These are phyloP conservation scores for Drosophila sordidula DNA, from an alignment of 2,888 invertebrate genomes.

Conservation along the genomic window DNA sequence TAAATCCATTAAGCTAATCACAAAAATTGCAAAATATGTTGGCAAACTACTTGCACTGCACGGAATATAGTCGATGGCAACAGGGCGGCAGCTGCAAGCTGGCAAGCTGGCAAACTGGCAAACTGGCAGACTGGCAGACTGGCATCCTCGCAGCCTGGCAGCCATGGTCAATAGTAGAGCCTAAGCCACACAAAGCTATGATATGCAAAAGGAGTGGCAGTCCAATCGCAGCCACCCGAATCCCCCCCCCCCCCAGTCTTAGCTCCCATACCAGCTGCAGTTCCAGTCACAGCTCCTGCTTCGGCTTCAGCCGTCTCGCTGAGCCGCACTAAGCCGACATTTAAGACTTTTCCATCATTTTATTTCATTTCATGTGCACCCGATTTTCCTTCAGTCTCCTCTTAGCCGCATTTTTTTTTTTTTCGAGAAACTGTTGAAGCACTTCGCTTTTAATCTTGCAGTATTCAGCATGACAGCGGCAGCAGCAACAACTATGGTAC, in stretches of 20 bases:
- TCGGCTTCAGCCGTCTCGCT: conserved; percentile 36
- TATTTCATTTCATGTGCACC: conserved; percentile 65
- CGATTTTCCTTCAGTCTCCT: conserved; percentile 30
- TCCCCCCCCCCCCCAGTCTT: no score
- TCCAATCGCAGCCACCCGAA: conserved; percentile 10
- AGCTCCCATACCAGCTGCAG: background rate
- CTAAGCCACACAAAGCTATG: conserved; percentile 40
- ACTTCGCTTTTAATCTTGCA: conserved; percentile 66
- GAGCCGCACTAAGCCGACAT: conserved; percentile 64
- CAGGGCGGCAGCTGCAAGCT: conserved; percentile 3
- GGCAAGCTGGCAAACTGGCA: conserved; percentile 5
- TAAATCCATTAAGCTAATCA: conserved; percentile 71
- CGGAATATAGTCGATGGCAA: conserved; percentile 6
- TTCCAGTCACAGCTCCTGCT: conserved; percentile 10
- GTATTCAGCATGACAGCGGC: conserved; percentile 60
- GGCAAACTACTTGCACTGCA: conserved; percentile 36
- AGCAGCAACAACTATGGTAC: conserved; percentile 44
- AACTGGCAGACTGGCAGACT: background rate
- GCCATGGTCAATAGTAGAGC: conserved; percentile 45
- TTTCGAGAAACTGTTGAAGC: conserved; percentile 55
- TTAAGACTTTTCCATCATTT: conserved; percentile 71
- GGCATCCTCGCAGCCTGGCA: conserved; percentile 4
- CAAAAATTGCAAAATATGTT: conserved; percentile 63
- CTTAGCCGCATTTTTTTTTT: conserved; percentile 5
- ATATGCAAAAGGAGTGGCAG: conserved; percentile 50